Conservation (phyloP, 2,888 invertebrate genomes). For the Syritta pipiens region DNA sequence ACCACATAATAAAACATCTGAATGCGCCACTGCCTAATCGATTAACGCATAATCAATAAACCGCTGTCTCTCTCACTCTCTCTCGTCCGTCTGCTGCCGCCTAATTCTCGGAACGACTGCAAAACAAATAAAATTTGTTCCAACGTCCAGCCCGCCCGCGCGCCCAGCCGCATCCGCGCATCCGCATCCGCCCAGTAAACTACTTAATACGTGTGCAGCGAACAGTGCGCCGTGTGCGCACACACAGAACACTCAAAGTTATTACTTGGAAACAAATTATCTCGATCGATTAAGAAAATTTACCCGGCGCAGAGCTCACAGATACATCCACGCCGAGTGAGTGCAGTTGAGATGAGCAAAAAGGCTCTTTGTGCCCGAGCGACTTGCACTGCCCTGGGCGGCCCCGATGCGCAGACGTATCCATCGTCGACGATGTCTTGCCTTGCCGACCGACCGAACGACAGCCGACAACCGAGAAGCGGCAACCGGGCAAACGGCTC, state of each 20-base stretch:
- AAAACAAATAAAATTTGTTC: conserved; percentile 61
- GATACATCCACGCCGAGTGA: conserved; percentile 15
- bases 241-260: conserved; percentile 55
- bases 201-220: conserved; percentile 40
- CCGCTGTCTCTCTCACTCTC: conserved; percentile 32
- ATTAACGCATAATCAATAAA: conserved; percentile 62
- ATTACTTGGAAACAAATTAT: conserved; percentile 69
- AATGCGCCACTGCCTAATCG: no score
- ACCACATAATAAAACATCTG: no score
- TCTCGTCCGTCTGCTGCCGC: conserved; percentile 4
- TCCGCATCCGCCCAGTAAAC: conserved; percentile 35
- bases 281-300: conserved; percentile 68
- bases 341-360: conserved; percentile 23
- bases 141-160: neutral
- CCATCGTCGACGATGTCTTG: neutral
- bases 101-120: conserved; percentile 48
- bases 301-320: conserved; percentile 19
- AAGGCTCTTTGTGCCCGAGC: conserved; percentile 25
- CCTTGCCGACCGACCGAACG: conserved; percentile 11
- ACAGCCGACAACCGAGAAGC: no score
- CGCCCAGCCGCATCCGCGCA: neutral
- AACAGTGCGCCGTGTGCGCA: no score
- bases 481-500: no score
- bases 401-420: neutral
- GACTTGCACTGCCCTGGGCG: conserved; percentile 13